Percentiles rank a stretch among this genome's conserved stretches.
phyloP scores from a whole-genome alignment of 1,140 invertebrate species.

The Ostrea edulis region DNA sequence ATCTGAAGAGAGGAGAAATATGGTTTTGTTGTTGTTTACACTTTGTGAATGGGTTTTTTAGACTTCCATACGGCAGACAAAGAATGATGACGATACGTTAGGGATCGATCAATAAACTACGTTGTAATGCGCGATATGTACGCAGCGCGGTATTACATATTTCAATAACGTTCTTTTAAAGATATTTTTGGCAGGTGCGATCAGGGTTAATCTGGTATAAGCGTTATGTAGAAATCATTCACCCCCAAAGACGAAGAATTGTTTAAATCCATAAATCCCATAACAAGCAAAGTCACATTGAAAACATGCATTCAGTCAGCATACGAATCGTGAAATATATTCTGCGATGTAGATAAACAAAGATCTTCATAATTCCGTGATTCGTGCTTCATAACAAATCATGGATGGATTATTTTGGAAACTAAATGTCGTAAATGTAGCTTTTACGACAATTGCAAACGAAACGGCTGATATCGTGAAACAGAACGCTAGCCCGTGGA shows the following conservation, averaged over 20 bases:
- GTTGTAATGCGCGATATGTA: too few species aligned
- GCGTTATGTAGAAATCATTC: background rate
- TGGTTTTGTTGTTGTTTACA: too few species aligned
- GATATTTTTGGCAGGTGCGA: background rate
- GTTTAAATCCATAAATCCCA: background rate
- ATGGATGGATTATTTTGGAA: constrained; percentile 41
- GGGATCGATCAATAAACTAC: too few species aligned
- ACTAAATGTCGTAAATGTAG: constrained; percentile 25
- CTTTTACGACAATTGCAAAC: background rate
- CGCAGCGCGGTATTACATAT: background rate
- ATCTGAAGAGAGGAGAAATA: too few species aligned
- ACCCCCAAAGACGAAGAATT: background rate
- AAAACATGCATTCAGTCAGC: background rate
- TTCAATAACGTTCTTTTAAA: background rate
- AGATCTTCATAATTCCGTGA: background rate
- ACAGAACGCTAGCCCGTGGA: background rate
- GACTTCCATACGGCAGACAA: too few species aligned
- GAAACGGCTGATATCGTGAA: constrained; percentile 29
- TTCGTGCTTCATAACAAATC: background rate
- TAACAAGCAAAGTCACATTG: background rate
- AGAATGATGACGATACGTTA: too few species aligned
- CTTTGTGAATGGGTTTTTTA: too few species aligned
- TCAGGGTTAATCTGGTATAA: background rate
- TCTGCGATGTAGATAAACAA: constrained; percentile 22
- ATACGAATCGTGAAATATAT: background rate